Evolutionary conservation across 2,113 vertebrate genomes (phyloP).

Genomic region (human (Homo sapiens)): GRCh38 chr17:34095501-34096000

Average conservation of each 20-base stretch:
- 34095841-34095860: neutral
- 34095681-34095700: no score
- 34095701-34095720: no score
- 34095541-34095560: slow-evolving; percentile 58
- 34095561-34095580: neutral
- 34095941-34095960: neutral
- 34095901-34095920: neutral
- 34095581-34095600: neutral
- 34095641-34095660: no score
- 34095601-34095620: neutral
- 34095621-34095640: no score
- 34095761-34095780: neutral
- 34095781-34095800: neutral
- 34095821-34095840: neutral
- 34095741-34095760: neutral
- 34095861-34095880: neutral
- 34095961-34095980: neutral
- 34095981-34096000: neutral
- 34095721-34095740: no score
- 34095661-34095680: no score
- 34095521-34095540: slow-evolving; percentile 63
- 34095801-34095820: neutral
- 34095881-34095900: neutral
- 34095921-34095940: neutral
- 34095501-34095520: slow-evolving; percentile 79